Evolutionary conservation across 2,797 vertebrate genomes (phyloP).

Genomic region (Alcedo quadribrachys): DNA sequence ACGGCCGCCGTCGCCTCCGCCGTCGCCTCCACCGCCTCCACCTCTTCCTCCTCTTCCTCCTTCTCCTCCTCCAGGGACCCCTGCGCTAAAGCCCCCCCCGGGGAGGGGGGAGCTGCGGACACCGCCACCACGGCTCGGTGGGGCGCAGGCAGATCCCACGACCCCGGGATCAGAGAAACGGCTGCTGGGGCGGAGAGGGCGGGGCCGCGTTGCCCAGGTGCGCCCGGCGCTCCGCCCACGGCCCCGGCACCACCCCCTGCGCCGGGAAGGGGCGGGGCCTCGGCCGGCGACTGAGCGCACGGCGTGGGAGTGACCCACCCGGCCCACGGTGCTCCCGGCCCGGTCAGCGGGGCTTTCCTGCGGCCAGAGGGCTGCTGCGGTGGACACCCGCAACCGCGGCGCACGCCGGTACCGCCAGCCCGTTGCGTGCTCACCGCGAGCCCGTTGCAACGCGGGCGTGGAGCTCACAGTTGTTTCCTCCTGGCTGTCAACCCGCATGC

Average conservation of each 20-base stretch:
- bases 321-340: too few species aligned
- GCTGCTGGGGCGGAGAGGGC: not conserved
- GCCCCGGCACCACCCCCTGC: not conserved
- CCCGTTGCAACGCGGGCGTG: rapidly evolving
- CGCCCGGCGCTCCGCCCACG: not conserved
- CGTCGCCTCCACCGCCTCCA: not conserved
- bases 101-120: not conserved
- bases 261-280: too few species aligned
- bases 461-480: too few species aligned
- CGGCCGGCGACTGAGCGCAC: too few species aligned
- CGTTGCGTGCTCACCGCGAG: not conserved
- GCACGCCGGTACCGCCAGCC: too few species aligned
- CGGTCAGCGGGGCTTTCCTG: too few species aligned
- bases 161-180: not conserved
- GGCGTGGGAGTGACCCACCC: not conserved
- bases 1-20: too few species aligned
- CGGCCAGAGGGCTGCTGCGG: not conserved
- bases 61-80: not conserved
- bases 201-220: not conserved
- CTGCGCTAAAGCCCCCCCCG: not conserved
- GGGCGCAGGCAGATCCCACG: not conserved
- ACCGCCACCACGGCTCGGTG: not conserved
- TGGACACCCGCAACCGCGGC: not conserved
- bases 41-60: not conserved
- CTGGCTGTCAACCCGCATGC: rapidly evolving